A percentile compares a stretch with the other conserved stretches of the same genome.
Conservation (phyloP, 2,797 vertebrate genomes). For the Labeo calbasu region DNA sequence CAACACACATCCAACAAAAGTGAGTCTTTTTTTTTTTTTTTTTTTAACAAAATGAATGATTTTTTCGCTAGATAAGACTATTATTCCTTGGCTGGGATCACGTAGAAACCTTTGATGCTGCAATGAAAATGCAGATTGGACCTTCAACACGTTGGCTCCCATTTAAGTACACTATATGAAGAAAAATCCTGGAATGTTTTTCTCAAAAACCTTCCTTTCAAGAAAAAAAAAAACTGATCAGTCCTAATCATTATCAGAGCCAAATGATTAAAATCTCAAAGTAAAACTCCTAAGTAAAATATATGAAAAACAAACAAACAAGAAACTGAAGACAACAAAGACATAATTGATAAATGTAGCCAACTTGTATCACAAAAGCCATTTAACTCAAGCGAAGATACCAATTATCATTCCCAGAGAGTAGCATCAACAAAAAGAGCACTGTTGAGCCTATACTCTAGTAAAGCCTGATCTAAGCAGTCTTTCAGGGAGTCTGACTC, state of each 20-base stretch:
- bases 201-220: too few species aligned
- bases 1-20: neutral
- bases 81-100: too few species aligned
- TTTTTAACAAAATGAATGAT: too few species aligned
- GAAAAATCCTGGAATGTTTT: too few species aligned
- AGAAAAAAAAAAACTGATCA: neutral
- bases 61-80: too few species aligned
- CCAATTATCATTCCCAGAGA: conserved; percentile 25
- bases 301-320: neutral
- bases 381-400: conserved; percentile 4
- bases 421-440: conserved; percentile 24
- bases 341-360: neutral
- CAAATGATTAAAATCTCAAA: neutral
- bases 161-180: too few species aligned
- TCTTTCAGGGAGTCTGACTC: conserved; percentile 70
- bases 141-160: too few species aligned
- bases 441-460: conserved; percentile 20
- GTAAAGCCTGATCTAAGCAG: conserved; percentile 63
- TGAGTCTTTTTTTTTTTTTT: neutral
- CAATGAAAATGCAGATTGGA: too few species aligned
- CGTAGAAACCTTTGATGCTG: too few species aligned
- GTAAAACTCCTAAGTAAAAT: neutral
- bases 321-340: neutral
- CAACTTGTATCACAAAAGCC: conserved; percentile 12
- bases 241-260: neutral